These are phyloP conservation scores for Pampus argenteus DNA, from an alignment of 2,797 vertebrate genomes.

Conservation along the genomic window DNA sequence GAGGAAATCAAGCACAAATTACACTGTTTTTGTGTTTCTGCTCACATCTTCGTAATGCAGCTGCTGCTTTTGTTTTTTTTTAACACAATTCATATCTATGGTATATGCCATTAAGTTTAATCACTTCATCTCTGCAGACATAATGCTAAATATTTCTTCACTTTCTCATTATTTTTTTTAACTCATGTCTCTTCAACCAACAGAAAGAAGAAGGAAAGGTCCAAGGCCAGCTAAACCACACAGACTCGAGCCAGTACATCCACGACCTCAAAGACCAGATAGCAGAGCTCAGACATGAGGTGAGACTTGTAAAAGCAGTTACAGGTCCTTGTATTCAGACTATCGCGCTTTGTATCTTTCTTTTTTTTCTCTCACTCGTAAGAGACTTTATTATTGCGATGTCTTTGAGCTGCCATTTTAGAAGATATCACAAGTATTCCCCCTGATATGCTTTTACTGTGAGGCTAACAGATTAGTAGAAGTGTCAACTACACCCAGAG, in stretches of 20 bases:
- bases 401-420: constrained; percentile 40
- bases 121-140: neutral
- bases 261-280: constrained; percentile 97
- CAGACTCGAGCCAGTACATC: constrained; percentile 96
- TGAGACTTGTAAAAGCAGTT: constrained; percentile 73
- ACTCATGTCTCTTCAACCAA: constrained; percentile 35
- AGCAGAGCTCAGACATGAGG: constrained; percentile 94
- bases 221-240: constrained; percentile 96
- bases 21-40: constrained; percentile 45
- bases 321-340: neutral
- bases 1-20: constrained; percentile 70
- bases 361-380: no score
- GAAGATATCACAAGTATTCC: constrained; percentile 58
- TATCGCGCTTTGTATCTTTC: neutral
- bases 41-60: constrained; percentile 41
- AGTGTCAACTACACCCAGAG: constrained; percentile 85
- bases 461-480: constrained; percentile 64
- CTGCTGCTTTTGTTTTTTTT: constrained; percentile 18
- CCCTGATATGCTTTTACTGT: constrained; percentile 69
- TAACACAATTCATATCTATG: neutral
- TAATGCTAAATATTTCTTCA: neutral
- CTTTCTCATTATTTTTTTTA: neutral
- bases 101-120: neutral
- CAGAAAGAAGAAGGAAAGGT: constrained; percentile 99
- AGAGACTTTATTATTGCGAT: constrained; percentile 22